A percentile compares a stretch with the other conserved stretches of the same genome.
These are phyloP conservation scores for Brachionus angularis DNA, from an alignment of 1,140 invertebrate species.

Conservation along the genomic window DNA sequence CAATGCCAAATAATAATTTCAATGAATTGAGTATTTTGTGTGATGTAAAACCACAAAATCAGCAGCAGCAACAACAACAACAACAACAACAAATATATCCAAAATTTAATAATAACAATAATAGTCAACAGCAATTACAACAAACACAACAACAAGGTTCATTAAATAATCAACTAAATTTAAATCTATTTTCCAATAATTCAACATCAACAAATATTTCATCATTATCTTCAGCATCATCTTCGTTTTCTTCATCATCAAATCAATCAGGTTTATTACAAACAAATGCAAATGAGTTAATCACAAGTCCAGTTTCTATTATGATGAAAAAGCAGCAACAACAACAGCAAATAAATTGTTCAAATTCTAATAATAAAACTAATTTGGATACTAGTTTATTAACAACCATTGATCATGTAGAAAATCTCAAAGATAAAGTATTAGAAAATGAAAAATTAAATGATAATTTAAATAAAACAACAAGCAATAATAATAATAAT, in stretches of 20 bases:
- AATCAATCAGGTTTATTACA: too few relatives aligned
- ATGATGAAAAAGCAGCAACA: constrained; percentile 15
- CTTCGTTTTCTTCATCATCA: background rate
- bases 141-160: too few relatives aligned
- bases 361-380: background rate
- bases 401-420: too few relatives aligned
- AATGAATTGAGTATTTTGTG: constrained; percentile 24
- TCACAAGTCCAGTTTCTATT: constrained; percentile 39
- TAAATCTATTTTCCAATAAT: constrained; percentile 24
- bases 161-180: background rate
- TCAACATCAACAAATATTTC: constrained; percentile 31
- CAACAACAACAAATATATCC: too few relatives aligned
- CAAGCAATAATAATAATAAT: too few relatives aligned
- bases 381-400: too few relatives aligned
- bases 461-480: too few relatives aligned
- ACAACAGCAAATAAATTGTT: background rate
- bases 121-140: too few relatives aligned
- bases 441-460: too few relatives aligned
- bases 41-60: constrained; percentile 1
- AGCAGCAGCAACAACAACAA: too few relatives aligned
- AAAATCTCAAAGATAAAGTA: too few relatives aligned
- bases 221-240: constrained; percentile 23
- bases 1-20: background rate
- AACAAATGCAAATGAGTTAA: constrained; percentile 1
- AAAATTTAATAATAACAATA: too few relatives aligned